Base-by-base conservation (phyloP, 1,140 invertebrate species). In the Hermetia illucens region DNA sequence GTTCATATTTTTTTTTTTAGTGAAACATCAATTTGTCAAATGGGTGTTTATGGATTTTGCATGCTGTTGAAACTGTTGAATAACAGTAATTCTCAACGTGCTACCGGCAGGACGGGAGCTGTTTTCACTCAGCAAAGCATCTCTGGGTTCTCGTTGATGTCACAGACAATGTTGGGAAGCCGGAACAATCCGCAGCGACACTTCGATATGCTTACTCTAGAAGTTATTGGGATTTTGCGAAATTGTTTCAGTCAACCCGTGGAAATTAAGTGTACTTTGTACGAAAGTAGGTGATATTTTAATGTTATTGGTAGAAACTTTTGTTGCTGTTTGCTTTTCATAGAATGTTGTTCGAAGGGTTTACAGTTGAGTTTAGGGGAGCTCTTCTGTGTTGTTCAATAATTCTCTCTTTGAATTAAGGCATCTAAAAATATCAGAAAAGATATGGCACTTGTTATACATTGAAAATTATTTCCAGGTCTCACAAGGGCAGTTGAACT, bases 31-130 rank as follows among this genome's bases (percentile, higher is more conserved):
- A 57, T 50, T 29, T 44, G 55, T 9, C 45, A 46, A 12, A 51
- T 59, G 53, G 55, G 51, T 1, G 51, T 58, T n/a, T 57, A 55
- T 44, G 56, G 56, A 2, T 59, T 58, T 27, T 59, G 56, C 35
- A 56, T 56, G 53, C 51, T 59, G 6, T 45, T 59, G 0, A 59
- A 59, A 27, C 55, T 56, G 38, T 36, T 59, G 1, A 56, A 58
- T 39, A 53, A 52, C 22, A 58, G 51, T 27, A 58, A 58, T 20
- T 53, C 56, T 0, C 39, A 42, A 15, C 53, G 56, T 4, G 32
- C 40, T 10, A 49, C 52, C 21, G 36, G 46, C 3, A 46, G 43
- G 13, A 46, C 43, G 36, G 46, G 52, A 1, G 49, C 45, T n/a
- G 51, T 47, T 20, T 56, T 51, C 34, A 58, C 56, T 0, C 56